Base-by-base conservation (phyloP, 2,888 invertebrate genomes). In the Acleris emargana region DNA sequence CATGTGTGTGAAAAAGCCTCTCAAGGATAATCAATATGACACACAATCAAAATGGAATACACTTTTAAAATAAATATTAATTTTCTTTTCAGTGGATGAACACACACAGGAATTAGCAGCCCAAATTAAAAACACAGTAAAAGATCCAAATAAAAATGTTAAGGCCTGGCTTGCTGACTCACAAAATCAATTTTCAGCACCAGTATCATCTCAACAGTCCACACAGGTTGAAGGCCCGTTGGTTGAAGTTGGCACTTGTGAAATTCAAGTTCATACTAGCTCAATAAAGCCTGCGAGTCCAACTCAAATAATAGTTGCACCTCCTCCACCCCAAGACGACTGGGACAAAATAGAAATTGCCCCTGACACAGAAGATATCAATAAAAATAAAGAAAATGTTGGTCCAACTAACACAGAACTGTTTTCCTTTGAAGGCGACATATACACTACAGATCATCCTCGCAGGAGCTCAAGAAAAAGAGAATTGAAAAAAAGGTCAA, bases 311-410 rank as follows among this genome's bases (percentile, higher is more conserved):
- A 68, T 81, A 55, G 74, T 77, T 77, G 71, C 78, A 4, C 75
- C 59, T 17, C 59, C 78, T 67, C 74, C 75, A 68, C 73, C 81
- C 62, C 89, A 91, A 79, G 84, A 86, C 74, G 89, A 90, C 74
- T 91, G 88, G 90, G 90, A 91, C 68, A 88, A 87, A 77, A 91
- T 92, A 72, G 91, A 91, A 77, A 70, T 70, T 61, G 71, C 90
- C 67, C 80, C 84, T 53, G 86, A 87, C 59, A 70, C 76, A 64
- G 85, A 87, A 70, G 76, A 77, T 51, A 68, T 70, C n/a, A 72
- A 51, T 16, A 76, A 74, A 69, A 74, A 77, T 67, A 83, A 83
- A 69, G 78, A 84, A 62, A 86, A 87, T 71, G 67, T 80, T 28
- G 82, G 80, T 2, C 84, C 84, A 18, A 85, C 82, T 79, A 83